Evolutionary conservation across 2,797 vertebrate genomes (phyloP), one percentile per base, ranked within the genome.

Genomic region (Cichlasoma orientale): DNA sequence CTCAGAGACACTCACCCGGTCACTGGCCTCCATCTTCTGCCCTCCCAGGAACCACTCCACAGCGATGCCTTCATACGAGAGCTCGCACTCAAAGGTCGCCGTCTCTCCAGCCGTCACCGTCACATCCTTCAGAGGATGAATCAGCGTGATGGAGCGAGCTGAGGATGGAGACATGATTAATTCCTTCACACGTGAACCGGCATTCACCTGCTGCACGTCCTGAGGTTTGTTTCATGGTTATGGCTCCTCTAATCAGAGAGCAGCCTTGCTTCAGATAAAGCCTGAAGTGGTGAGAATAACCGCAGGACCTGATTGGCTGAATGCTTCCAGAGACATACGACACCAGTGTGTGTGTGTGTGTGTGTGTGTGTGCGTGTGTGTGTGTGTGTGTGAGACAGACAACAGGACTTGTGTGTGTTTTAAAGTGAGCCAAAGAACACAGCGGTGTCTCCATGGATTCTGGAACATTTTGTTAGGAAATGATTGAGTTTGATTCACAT

Each of bases 31-130:
- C 92, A 99, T 92, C 90, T 97, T 98, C 85, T 95, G 91, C 63
- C 95, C 96, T 78, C 96, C 95, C 84, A 99, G 92, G 89, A 97
- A 97, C 98, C 98, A 99, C 25, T 97, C 97, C 78, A 98, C 97
- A 0, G 68, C 92, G 69, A 99, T 99, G 79, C 97, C 98, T 74
- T 99, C 98, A 3, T 98, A 99, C 1, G 98, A 99, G 25, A 99
- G 96, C 90, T 99, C 98, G 0, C 98, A 99, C 36, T 99, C 97
- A 0, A 99, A 99, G 72, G 97, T 98, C 55, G 97, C 98, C 0
- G 97, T 97, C 92, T 99, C 97, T 47, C 98, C 98, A 47, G 97
- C 98, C 3, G 97, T 98, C 88, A 99, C 97, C 1, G 96, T 97
- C 82, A 98, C 96, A 82, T 99, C 98, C 92, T 97, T 98, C 63